phyloP scores from a whole-genome alignment of 1,140 invertebrate species.

The Mylabris phalerata region DNA sequence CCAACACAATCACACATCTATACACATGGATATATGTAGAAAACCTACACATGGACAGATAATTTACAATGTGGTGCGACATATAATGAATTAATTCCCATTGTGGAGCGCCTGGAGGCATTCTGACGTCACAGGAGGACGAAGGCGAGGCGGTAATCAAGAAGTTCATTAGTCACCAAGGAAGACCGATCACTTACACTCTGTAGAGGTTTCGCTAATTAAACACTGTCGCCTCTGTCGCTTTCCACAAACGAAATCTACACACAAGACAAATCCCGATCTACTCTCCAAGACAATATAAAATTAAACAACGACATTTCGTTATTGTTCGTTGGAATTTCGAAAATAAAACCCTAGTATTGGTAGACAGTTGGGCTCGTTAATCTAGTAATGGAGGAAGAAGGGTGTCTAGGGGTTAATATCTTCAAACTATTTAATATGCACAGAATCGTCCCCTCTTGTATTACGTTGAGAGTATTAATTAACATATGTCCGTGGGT shows the following conservation, averaged over 20 bases:
- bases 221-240: conserved; percentile 9
- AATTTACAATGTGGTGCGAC: conserved; percentile 18
- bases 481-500: conserved; percentile 17
- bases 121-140: conserved; percentile 6
- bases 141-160: conserved; percentile 13
- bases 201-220: conserved; percentile 14
- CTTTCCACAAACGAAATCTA: neutral
- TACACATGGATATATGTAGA: too few species aligned
- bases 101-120: conserved; percentile 13
- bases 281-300: too few species aligned
- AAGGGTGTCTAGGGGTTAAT: neutral
- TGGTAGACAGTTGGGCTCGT: too few species aligned
- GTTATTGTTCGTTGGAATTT: too few species aligned
- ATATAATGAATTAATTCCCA: conserved; percentile 24
- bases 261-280: too few species aligned
- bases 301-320: too few species aligned
- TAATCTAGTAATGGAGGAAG: neutral
- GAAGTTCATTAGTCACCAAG: conserved; percentile 22
- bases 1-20: too few species aligned
- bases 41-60: conserved; percentile 4
- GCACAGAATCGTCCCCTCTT: neutral
- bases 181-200: conserved; percentile 20
- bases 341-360: too few species aligned
- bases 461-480: neutral
- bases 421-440: conserved; percentile 5